Percentiles rank a stretch among this genome's conserved stretches.
Evolutionary conservation across 1,140 invertebrate species (phyloP).

Genomic region (Aphelinus certus): DNA sequence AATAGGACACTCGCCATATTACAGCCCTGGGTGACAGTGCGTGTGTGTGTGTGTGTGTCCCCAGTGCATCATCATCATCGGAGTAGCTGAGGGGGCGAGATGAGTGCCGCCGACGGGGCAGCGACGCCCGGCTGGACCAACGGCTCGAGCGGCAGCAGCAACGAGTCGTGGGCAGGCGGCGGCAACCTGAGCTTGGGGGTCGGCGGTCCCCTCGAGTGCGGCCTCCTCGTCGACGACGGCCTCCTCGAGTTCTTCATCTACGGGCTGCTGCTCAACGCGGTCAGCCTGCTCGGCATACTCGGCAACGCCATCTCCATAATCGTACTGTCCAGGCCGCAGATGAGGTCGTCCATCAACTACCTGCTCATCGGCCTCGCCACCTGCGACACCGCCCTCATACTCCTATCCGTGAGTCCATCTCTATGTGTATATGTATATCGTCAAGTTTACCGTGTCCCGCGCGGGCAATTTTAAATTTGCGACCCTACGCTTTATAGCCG

Average conservation of each 20-base stretch:
- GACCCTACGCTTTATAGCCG: no score
- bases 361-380: slow-evolving; percentile 89
- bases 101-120: no score
- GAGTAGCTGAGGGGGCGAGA: no score
- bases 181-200: slow-evolving; percentile 39
- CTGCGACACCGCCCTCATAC: slow-evolving; percentile 89
- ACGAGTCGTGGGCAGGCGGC: slow-evolving; percentile 36
- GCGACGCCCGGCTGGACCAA: no score
- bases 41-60: neutral
- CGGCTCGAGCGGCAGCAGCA: neutral
- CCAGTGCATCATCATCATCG: neutral
- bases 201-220: slow-evolving; percentile 52
- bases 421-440: no score
- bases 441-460: neutral
- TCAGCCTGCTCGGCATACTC: slow-evolving; percentile 85
- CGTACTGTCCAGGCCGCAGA: slow-evolving; percentile 89
- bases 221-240: slow-evolving; percentile 64
- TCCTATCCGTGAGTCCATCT: slow-evolving; percentile 72
- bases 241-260: slow-evolving; percentile 84
- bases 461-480: slow-evolving; percentile 21
- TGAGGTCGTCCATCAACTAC: slow-evolving; percentile 94
- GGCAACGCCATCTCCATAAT: slow-evolving; percentile 91
- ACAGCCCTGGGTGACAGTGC: no score
- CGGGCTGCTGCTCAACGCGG: slow-evolving; percentile 83
- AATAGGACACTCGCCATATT: no score